These are phyloP conservation scores for Galerucella nymphaeae DNA, from an alignment of 2,888 invertebrate species.

Conservation along the genomic window DNA sequence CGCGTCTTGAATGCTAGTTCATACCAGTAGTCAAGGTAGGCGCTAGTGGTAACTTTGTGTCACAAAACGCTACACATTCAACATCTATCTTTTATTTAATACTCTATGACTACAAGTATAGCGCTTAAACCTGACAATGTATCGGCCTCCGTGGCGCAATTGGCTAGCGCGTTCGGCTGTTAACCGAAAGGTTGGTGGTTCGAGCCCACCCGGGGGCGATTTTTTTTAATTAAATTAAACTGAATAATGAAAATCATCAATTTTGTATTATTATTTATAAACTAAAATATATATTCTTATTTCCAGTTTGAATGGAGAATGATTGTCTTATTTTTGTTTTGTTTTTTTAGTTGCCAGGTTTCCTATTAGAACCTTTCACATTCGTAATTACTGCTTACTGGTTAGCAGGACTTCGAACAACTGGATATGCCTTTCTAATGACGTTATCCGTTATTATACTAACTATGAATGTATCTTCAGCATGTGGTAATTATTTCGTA, in stretches of 20 bases:
- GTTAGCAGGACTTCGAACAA: conserved; percentile 81
- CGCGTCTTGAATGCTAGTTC: too few relatives aligned
- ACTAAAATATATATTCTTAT: not conserved
- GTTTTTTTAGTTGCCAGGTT: conserved; percentile 79
- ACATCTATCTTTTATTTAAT: too few relatives aligned
- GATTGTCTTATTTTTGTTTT: not conserved
- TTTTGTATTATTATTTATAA: not conserved
- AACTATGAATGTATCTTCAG: conserved; percentile 87
- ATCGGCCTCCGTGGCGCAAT: conserved; percentile 89
- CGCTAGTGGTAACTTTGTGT: too few relatives aligned
- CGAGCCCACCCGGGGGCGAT: conserved; percentile 95
- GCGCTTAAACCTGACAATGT: too few relatives aligned
- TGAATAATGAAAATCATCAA: not conserved
- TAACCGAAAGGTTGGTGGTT: conserved; percentile 99
- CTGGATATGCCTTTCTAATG: conserved; percentile 75
- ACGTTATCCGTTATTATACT: conserved; percentile 78
- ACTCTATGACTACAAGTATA: too few relatives aligned
- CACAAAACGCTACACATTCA: too few relatives aligned
- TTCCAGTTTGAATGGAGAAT: not conserved
- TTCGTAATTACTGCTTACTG: conserved; percentile 88
- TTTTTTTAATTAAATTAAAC: conserved; percentile 60
- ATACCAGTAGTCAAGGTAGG: too few relatives aligned
- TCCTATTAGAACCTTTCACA: conserved; percentile 83
- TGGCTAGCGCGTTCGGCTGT: conserved; percentile 98
- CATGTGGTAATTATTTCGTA: conserved; percentile 74